Conservation (phyloP, 1,140 invertebrate genomes). For the Cotesia vestalis region DNA sequence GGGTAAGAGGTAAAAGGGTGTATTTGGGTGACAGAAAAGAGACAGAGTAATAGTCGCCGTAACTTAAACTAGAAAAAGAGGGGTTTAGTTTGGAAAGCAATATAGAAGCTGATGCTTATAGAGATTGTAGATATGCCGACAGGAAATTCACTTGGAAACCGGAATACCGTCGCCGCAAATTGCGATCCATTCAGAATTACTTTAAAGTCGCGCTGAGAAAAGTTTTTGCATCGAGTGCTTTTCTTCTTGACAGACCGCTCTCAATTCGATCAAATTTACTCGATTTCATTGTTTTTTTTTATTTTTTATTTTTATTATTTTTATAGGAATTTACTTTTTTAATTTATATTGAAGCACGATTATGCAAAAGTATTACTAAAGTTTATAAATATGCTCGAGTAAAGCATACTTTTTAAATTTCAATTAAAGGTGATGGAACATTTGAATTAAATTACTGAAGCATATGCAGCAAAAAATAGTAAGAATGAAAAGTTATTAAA, state of each 20-base stretch:
- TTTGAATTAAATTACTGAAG: no score
- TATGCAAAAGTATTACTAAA: no score
- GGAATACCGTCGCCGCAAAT: slow-evolving; percentile 56
- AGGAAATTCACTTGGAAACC: slow-evolving; percentile 52
- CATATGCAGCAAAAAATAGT: no score
- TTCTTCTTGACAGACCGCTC: slow-evolving; percentile 50
- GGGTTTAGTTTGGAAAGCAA: slow-evolving; percentile 9
- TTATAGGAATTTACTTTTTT: not conserved
- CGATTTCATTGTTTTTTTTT: slow-evolving; percentile 51
- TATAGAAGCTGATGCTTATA: slow-evolving; percentile 20
- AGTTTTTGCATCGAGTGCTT: slow-evolving; percentile 48
- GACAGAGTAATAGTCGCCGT: not conserved
- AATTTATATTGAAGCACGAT: not conserved
- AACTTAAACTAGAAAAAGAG: not conserved
- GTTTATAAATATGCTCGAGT: no score
- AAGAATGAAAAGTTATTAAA: no score
- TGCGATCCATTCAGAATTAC: slow-evolving; percentile 61
- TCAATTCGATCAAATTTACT: slow-evolving; percentile 60
- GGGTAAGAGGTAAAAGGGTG: no score
- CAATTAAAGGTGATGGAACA: no score
- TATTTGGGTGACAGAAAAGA: not conserved
- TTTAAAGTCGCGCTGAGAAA: slow-evolving; percentile 58
- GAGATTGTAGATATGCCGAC: slow-evolving; percentile 35
- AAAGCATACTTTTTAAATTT: no score
- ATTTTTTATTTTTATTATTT: not conserved